A percentile compares a stretch with the other conserved stretches of the same genome.
Evolutionary conservation across 2,888 invertebrate species (phyloP).

Genomic region (Drosophila putrida): DNA sequence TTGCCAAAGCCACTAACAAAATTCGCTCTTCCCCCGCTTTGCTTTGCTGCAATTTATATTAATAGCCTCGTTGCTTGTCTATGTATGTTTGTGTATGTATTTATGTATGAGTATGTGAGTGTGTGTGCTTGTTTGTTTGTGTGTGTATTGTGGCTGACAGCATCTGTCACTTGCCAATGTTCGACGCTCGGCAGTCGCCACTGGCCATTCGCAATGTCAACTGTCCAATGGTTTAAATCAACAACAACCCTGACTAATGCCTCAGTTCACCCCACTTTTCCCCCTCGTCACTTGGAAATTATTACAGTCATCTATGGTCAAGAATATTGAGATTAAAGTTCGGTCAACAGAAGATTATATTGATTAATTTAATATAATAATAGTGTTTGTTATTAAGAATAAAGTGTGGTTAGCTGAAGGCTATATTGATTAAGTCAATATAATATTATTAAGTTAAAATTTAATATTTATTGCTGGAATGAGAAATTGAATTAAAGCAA

Average conservation of each 20-base stretch:
- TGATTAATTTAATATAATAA: neutral
- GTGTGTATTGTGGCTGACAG: constrained; percentile 77
- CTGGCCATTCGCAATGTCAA: constrained; percentile 61
- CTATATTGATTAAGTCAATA: too few species aligned
- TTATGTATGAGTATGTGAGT: constrained; percentile 12
- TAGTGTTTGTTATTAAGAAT: too few species aligned
- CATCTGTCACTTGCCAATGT: constrained; percentile 80
- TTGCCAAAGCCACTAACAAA: constrained; percentile 60
- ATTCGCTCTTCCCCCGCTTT: constrained; percentile 7
- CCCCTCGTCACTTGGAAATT: constrained; percentile 13
- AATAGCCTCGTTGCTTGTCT: constrained; percentile 37
- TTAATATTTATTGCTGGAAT: too few species aligned
- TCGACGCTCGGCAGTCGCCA: constrained; percentile 27
- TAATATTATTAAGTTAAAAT: too few species aligned
- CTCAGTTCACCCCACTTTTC: neutral
- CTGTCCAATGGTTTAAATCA: constrained; percentile 66
- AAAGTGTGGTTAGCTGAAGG: too few species aligned
- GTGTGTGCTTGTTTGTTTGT: constrained; percentile 34
- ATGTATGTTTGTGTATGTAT: constrained; percentile 15
- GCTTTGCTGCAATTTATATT: constrained; percentile 49
- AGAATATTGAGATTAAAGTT: constrained; percentile 17
- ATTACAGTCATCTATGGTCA: constrained; percentile 3
- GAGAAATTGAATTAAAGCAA: too few species aligned
- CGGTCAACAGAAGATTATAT: neutral
- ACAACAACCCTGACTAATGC: constrained; percentile 42